A percentile compares a stretch with the other conserved stretches of the same genome.
Conservation (phyloP, 1,140 invertebrate genomes). For the Babylonia areolata region DNA sequence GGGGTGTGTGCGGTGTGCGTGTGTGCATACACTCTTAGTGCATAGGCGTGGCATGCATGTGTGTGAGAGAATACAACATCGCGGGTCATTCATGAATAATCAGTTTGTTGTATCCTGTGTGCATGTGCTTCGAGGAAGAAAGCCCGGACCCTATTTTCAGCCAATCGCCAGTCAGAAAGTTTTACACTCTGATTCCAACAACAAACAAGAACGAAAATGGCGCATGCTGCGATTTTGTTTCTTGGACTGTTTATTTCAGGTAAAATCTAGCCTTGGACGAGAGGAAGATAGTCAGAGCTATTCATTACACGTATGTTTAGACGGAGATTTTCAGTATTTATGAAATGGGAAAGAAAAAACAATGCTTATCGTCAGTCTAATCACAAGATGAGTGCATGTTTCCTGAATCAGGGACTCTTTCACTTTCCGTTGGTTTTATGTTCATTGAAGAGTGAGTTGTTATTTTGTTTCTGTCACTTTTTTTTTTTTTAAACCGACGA, state of each 20-base stretch:
- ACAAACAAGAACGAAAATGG: conserved; percentile 27
- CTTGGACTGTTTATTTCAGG: neutral
- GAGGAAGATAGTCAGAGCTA: too few relatives aligned
- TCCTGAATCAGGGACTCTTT: too few relatives aligned
- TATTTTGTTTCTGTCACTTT: too few relatives aligned
- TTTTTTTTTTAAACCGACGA: too few relatives aligned
- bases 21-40: neutral
- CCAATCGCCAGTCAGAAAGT: neutral
- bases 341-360: too few relatives aligned
- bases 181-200: neutral
- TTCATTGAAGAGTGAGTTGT: too few relatives aligned
- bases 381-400: too few relatives aligned
- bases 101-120: neutral
- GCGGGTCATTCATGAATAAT: neutral
- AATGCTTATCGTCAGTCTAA: too few relatives aligned
- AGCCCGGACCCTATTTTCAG: neutral
- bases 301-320: too few relatives aligned
- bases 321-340: too few relatives aligned
- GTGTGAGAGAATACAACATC: neutral
- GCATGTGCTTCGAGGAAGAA: neutral
- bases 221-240: neutral
- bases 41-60: neutral
- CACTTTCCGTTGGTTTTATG: too few relatives aligned
- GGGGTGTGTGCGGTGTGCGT: neutral
- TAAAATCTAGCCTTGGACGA: neutral